Base-by-base conservation (phyloP, 1,140 invertebrate species). In the Chymomyza costata region DNA sequence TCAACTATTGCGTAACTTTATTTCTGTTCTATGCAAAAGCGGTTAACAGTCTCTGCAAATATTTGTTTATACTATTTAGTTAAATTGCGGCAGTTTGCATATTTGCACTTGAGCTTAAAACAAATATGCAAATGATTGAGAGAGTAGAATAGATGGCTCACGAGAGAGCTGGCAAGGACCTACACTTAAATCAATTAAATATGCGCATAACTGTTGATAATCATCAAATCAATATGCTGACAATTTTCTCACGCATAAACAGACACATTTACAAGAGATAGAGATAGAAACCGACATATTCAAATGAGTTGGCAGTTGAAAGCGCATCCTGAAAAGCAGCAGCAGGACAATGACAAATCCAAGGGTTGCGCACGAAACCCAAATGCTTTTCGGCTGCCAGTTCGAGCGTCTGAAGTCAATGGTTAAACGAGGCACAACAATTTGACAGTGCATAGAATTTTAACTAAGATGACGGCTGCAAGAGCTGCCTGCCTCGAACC, bases 181-280 rank as follows among this genome's bases (percentile, higher is more conserved):
- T n/a, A n/a, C n/a, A n/a, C n/a, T n/a, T n/a, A n/a, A n/a, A 57
- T 17, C 57, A 64, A 76, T 78, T 80, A 78, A 67, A 80, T 78
- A 78, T 78, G 73, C 73, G 73, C 73, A 80, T 78, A 78, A 80
- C 73, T 78, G 63, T 64, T 63, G 73, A 78, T 78, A 78, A 78
- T 78, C 63, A 80, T 73, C 67, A 55, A 80, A 78, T 78, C 73
- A 78, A 78, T 78, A 78, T 80, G 73, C 73, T 78, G 67, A 80
- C 73, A 57, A 80, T 67, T 80, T 78, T 78, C 73, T 78, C 73
- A 78, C 73, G 73, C 71, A 74, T 32, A 45, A 45, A 40, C 31
- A 48, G 35, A 34, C 41, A 39, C n/a, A n/a, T n/a, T n/a, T n/a
- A n/a, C 32, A 17, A 3, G 31, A 65, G 47, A 66, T 66, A 55